Evolutionary conservation across 2,888 invertebrate genomes (phyloP), one percentile per base, ranked within the genome.

Genomic region (Morpho achilles): DNA sequence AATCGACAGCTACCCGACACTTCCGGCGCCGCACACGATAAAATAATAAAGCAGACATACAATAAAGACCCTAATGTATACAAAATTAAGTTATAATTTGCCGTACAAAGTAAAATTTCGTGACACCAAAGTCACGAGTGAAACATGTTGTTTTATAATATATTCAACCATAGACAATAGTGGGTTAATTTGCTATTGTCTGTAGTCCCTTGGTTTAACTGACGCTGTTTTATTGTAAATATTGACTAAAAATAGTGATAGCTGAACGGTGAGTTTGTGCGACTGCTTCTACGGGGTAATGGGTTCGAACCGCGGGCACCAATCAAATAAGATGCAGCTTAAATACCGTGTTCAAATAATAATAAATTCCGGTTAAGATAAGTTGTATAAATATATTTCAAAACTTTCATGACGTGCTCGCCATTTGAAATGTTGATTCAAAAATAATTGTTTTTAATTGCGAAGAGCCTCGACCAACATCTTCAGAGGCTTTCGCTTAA

Each of bases 21-120:
- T 60, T 60, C 62, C 60, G 62, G 56, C 46, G 44, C 50, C 54
- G 43, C 58, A 53, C 53, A 56, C 50, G 49, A 59, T 43, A 46
- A 8, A 7, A 2, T 32, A 32, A 32, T 32, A 32, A 0, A 32
- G 3, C 4, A 32, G 32, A 32, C 43, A 56, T 9, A 23, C 53
- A 9, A 51, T 39, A 56, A 46, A 46, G 41, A 32, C 8, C 40
- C 44, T 48, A 44, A 50, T 8, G 1, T 2, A 0, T 0, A 4
- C n/a, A 1, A 0, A 0, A 8, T 43, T 53, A 59, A 44, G 44
- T 48, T 10, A 7, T 6, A 42, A 9, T 8, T 47, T 61, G 8
- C 6, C 22, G 43, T 53, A 40, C 4, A 32, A 7, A n/a, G 40
- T 1, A 22, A 40, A 10, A 58, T 10, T 45, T 60, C 61, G 61